Percentiles rank a stretch among this genome's conserved stretches.
Conservation (phyloP, 1,140 invertebrate genomes). For the Dendroctonus ponderosae region DNA sequence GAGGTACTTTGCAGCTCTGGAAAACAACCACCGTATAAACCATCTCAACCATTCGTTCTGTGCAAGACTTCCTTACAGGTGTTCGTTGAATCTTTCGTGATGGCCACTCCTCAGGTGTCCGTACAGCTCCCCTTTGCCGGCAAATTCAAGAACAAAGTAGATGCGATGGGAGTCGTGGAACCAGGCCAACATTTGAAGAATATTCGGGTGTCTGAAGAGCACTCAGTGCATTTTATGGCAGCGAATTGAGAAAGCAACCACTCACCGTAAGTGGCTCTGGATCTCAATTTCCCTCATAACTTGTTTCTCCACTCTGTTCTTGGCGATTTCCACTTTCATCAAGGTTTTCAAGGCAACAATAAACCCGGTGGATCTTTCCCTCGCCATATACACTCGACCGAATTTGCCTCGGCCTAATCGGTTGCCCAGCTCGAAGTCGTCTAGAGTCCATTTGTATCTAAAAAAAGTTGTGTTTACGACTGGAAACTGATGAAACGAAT, state of each 20-base stretch:
- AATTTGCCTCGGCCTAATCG: slow-evolving; percentile 88
- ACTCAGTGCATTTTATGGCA: neutral
- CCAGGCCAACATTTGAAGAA: slow-evolving; percentile 84
- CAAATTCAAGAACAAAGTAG: slow-evolving; percentile 83
- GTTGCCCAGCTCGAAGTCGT: slow-evolving; percentile 84
- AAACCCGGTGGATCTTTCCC: slow-evolving; percentile 79
- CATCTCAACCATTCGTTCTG: neutral
- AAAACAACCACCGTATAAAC: slow-evolving; percentile 31
- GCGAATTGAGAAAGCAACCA: neutral
- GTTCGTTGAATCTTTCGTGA: slow-evolving; percentile 66
- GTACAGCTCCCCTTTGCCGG: slow-evolving; percentile 70
- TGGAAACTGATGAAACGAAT: slow-evolving; percentile 1
- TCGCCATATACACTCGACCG: slow-evolving; percentile 87
- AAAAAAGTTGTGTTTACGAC: slow-evolving; percentile 36
- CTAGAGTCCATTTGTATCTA: slow-evolving; percentile 71
- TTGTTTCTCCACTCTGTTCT: slow-evolving; percentile 76
- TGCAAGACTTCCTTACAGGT: slow-evolving; percentile 48
- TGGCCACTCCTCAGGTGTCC: slow-evolving; percentile 69
- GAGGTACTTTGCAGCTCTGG: slow-evolving; percentile 74
- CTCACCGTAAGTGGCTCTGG: slow-evolving; percentile 80
- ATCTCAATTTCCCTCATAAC: slow-evolving; percentile 94
- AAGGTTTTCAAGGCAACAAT: slow-evolving; percentile 91
- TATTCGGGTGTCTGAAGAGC: slow-evolving; percentile 80
- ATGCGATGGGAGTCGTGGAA: slow-evolving; percentile 89
- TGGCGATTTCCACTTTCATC: slow-evolving; percentile 80